These are phyloP conservation scores for Thymallus thymallus DNA, from an alignment of 2,113 vertebrate genomes.

Conservation along the genomic window DNA sequence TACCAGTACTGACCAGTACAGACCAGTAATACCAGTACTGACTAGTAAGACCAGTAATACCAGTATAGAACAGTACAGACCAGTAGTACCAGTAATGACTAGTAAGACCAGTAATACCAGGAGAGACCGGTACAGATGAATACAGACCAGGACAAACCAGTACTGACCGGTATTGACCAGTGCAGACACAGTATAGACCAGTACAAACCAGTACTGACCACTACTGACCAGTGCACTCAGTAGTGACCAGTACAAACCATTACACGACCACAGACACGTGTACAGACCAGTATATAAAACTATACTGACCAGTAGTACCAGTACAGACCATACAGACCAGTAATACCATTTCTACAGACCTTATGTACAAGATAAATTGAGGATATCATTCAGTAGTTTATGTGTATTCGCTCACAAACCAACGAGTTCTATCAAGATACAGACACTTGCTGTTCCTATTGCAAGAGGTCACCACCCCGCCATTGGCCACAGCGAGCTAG, in stretches of 20 bases:
- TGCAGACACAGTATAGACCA: background rate
- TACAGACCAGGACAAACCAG: background rate
- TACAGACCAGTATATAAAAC: too few species aligned
- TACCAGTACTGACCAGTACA: background rate
- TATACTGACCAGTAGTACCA: background rate
- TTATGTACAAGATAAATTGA: too few species aligned
- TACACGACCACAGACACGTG: too few species aligned
- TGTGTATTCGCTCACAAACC: background rate
- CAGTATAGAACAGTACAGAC: background rate
- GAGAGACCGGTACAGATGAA: background rate
- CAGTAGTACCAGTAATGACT: background rate
- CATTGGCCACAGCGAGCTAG: conserved; percentile 51
- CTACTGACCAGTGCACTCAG: too few species aligned
- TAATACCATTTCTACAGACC: too few species aligned
- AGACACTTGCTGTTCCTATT: conserved; percentile 41
- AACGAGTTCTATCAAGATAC: conserved; percentile 27
- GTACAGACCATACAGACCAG: background rate
- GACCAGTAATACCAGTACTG: background rate
- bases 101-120: background rate
- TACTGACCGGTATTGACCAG: background rate
- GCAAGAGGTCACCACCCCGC: conserved; percentile 52
- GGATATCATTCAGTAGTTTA: background rate
- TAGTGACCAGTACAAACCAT: background rate
- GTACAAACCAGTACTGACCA: too few species aligned
- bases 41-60: too few species aligned